These are phyloP conservation scores for Spisula subtruncata DNA, from an alignment of 2,888 invertebrate species.

Conservation along the genomic window DNA sequence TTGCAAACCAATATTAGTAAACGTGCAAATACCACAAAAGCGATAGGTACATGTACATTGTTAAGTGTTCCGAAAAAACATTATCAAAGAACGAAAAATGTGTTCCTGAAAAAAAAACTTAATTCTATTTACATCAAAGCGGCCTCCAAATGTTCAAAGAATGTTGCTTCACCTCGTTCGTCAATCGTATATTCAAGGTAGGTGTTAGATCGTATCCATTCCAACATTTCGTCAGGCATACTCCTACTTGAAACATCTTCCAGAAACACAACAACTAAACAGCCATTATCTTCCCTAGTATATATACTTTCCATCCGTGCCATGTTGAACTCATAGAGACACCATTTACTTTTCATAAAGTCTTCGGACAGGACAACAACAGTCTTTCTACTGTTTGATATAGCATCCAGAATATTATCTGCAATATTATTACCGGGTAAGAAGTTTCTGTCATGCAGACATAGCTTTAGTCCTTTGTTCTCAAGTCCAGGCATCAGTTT, in stretches of 20 bases:
- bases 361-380: slow-evolving; percentile 69
- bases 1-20: no score
- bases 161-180: slow-evolving; percentile 27
- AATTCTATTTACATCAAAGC: slow-evolving; percentile 12
- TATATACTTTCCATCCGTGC: slow-evolving; percentile 74
- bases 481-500: slow-evolving; percentile 51
- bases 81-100: background rate
- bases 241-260: slow-evolving; percentile 30
- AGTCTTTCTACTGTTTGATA: slow-evolving; percentile 73
- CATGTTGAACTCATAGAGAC: slow-evolving; percentile 77
- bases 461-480: slow-evolving; percentile 61
- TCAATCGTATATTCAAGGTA: slow-evolving; percentile 50
- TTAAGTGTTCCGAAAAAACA: no score
- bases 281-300: slow-evolving; percentile 63
- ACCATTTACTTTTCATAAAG: slow-evolving; percentile 73
- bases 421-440: slow-evolving; percentile 72
- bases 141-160: slow-evolving; percentile 42
- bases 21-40: no score
- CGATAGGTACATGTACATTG: no score
- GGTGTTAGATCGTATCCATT: slow-evolving; percentile 45
- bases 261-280: slow-evolving; percentile 72
- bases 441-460: slow-evolving; percentile 75
- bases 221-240: slow-evolving; percentile 50
- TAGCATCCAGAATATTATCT: slow-evolving; percentile 73
- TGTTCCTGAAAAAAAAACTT: no score